These are phyloP conservation scores for Idaea dimidiata DNA, from an alignment of 2,888 invertebrate genomes.

Conservation along the genomic window DNA sequence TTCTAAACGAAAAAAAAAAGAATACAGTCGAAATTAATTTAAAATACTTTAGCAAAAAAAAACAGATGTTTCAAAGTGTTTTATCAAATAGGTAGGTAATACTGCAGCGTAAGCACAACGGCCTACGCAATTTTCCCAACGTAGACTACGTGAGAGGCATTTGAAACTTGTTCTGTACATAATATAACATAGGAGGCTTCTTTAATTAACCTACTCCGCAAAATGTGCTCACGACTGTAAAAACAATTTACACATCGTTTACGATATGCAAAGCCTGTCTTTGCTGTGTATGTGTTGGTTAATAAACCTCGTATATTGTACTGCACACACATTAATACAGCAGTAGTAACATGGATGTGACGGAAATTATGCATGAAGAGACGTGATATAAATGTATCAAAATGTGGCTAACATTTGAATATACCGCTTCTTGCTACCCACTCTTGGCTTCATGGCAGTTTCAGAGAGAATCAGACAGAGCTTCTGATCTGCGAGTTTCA, in stretches of 20 bases:
- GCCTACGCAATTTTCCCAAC: background rate
- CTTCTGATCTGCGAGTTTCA: no score
- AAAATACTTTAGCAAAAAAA: background rate
- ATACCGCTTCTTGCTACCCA: background rate
- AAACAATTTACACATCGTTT: conserved; percentile 6
- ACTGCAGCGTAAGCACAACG: background rate
- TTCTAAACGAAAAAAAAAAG: no score
- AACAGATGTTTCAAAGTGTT: background rate
- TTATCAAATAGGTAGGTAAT: background rate
- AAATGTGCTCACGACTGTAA: conserved; percentile 2
- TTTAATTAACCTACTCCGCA: background rate
- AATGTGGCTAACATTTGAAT: background rate
- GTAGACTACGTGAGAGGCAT: background rate
- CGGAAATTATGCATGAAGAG: background rate
- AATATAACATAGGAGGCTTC: background rate
- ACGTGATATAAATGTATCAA: conserved; percentile 1
- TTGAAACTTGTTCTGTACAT: background rate
- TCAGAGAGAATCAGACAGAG: background rate
- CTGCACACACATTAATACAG: background rate
- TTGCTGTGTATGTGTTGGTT: background rate
- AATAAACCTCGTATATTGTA: conserved; percentile 1
- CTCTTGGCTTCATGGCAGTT: background rate
- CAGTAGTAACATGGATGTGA: background rate
- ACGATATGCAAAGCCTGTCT: conserved; percentile 4
- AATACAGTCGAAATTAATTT: background rate